Evolutionary conservation across 2,113 vertebrate species (phyloP).

Genomic region (Sapayoa aenigma): DNA sequence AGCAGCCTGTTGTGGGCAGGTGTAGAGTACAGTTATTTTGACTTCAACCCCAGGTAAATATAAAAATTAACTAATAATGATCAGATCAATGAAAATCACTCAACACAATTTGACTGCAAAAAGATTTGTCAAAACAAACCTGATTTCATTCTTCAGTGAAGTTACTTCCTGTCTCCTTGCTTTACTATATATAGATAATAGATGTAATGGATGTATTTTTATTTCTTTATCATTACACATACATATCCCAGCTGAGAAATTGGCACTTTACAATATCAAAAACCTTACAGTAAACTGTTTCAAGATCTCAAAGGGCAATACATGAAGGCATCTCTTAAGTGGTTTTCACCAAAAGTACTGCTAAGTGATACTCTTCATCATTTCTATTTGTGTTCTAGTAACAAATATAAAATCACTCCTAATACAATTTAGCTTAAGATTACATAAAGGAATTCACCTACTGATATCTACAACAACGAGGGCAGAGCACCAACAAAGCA

Average conservation of each 20-base stretch:
- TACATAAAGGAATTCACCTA: neutral
- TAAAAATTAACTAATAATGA: neutral
- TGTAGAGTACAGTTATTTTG: neutral
- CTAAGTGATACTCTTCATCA: neutral
- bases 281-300: neutral
- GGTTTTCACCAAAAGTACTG: neutral
- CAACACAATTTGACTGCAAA: neutral
- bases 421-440: conserved; percentile 6
- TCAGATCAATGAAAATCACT: neutral
- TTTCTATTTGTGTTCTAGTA: neutral
- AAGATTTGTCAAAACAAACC: neutral
- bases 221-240: neutral
- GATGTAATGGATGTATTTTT: neutral
- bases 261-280: neutral
- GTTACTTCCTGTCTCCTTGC: neutral
- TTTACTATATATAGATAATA: neutral
- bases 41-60: neutral
- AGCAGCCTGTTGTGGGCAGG: neutral
- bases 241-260: neutral
- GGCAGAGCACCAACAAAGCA: neutral
- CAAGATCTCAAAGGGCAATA: neutral
- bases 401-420: conserved; percentile 7
- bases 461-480: neutral
- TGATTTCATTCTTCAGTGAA: neutral
- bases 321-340: neutral